These are phyloP conservation scores for Lutraria lutraria DNA, from an alignment of 2,888 invertebrate species.

Conservation along the genomic window DNA sequence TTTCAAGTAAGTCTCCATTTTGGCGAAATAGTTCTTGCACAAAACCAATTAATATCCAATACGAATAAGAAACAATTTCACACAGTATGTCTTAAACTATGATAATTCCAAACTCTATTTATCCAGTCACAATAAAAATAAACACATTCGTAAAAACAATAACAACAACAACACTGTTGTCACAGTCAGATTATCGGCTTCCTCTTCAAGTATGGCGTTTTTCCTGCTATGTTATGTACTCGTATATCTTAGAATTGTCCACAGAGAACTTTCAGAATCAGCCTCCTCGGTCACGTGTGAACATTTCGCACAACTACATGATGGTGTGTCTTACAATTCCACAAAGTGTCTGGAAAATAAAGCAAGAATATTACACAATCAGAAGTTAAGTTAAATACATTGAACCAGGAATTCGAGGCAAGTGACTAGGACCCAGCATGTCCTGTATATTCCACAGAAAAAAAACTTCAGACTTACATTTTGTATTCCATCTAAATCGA, in stretches of 20 bases:
- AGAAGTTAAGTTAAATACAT: no score
- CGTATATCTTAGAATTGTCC: neutral
- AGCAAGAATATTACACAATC: neutral
- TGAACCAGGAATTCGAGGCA: no score
- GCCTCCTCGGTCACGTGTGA: neutral
- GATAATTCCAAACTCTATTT: neutral
- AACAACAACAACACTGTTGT: no score
- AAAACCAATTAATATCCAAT: neutral
- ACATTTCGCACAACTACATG: neutral
- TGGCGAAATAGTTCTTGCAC: neutral
- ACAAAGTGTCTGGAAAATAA: neutral
- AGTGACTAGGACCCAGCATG: no score
- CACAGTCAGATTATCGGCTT: no score
- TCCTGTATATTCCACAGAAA: no score
- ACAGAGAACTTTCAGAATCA: neutral
- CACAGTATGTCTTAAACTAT: neutral
- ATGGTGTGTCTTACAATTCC: neutral
- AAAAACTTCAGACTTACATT: no score
- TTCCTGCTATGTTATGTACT: neutral
- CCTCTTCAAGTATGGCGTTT: neutral
- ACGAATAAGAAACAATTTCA: neutral
- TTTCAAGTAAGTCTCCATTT: conserved; percentile 68
- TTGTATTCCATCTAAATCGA: no score
- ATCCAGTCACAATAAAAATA: no score
- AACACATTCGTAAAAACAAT: no score